Evolutionary conservation across 2,888 invertebrate species (phyloP).

Genomic region (Bugula neritina): DNA sequence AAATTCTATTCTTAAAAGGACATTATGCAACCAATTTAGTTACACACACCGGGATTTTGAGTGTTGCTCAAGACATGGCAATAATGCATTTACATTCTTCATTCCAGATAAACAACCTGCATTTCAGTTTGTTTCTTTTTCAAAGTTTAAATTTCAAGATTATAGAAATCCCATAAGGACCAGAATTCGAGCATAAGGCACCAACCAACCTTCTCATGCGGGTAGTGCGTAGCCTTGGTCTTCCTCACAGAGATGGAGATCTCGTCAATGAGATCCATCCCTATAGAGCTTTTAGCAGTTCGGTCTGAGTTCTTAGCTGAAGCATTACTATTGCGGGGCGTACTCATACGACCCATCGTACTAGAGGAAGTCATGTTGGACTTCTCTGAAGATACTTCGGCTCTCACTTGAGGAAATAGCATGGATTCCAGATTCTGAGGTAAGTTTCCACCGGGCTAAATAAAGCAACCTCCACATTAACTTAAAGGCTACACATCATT

Average conservation of each 20-base stretch:
- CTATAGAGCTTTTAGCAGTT: slow-evolving; percentile 44
- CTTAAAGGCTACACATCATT: too few relatives aligned
- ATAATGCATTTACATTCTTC: too few relatives aligned
- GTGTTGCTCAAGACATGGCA: too few relatives aligned
- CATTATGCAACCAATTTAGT: too few relatives aligned
- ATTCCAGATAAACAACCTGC: too few relatives aligned
- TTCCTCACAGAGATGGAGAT: slow-evolving; percentile 79
- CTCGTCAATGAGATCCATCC: slow-evolving; percentile 88
- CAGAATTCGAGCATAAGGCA: too few relatives aligned
- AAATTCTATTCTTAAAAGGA: too few relatives aligned
- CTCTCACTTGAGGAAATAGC: slow-evolving; percentile 24
- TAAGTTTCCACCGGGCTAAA: neutral
- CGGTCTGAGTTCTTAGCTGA: neutral
- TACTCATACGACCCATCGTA: neutral
- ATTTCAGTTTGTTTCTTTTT: too few relatives aligned
- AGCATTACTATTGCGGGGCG: neutral
- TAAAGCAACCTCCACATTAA: too few relatives aligned
- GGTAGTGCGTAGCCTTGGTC: slow-evolving; percentile 65
- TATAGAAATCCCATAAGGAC: too few relatives aligned
- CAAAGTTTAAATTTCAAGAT: too few relatives aligned
- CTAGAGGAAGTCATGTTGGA: neutral
- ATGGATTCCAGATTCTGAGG: neutral
- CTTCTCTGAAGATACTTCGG: neutral
- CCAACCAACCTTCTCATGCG: slow-evolving; percentile 60
- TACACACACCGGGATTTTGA: too few relatives aligned